A percentile compares a stretch with the other conserved stretches of the same genome.
These are phyloP conservation scores for Pterocles orientalis DNA, from an alignment of 2,113 vertebrate species.

Conservation along the genomic window DNA sequence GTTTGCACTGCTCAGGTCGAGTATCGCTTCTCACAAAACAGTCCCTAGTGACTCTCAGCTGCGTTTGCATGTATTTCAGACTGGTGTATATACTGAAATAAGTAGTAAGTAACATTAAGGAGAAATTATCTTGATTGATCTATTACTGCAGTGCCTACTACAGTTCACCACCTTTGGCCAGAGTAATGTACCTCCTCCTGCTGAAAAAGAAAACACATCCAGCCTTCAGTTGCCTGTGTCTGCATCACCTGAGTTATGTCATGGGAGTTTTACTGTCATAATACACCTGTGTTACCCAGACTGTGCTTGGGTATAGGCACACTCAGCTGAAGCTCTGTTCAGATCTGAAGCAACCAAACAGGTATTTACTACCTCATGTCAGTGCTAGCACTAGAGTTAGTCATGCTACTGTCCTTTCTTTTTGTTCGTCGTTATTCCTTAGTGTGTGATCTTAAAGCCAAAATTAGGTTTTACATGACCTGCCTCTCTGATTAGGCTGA, in stretches of 20 bases:
- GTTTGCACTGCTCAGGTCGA: conserved; percentile 36
- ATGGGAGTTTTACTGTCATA: background rate
- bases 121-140: background rate
- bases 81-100: background rate
- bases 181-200: background rate
- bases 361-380: too few relatives aligned
- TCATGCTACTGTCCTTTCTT: background rate
- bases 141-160: background rate
- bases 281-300: background rate
- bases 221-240: background rate
- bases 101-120: background rate
- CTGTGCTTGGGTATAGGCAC: background rate
- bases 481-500: background rate
- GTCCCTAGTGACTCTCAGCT: background rate
- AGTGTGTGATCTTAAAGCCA: background rate
- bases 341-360: background rate
- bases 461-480: background rate
- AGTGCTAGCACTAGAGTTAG: background rate
- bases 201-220: background rate
- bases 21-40: conserved; percentile 42
- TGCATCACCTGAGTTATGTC: background rate
- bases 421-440: background rate
- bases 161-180: background rate
- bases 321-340: background rate
- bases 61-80: conserved; percentile 37